Base-by-base conservation (phyloP, 2,797 vertebrate species). In the Okamejei kenojei region DNA sequence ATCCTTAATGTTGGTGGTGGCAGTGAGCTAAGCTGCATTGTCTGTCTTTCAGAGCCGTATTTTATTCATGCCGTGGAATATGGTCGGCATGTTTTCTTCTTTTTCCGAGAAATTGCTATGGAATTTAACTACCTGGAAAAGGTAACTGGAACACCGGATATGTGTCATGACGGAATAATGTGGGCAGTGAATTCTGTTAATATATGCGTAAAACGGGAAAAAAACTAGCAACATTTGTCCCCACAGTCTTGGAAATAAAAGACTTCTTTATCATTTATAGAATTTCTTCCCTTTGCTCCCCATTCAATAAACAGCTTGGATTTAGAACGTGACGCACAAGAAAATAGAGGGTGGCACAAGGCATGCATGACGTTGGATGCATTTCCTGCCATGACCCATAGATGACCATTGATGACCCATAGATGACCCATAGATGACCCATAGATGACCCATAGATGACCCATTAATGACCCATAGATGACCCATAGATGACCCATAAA, bases 71-170 rank as follows among this genome's bases (percentile, higher is more conserved):
- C 98, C 0, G 98, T 99, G 95, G 98, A 99, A 93, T 99, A 98
- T 98, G 98, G 96, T 91, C 96, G 97, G 93, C 98, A 99, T 92
- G 97, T 99, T 94, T 99, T 99, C 95, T 99, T 99, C 97, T 99
- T 99, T 97, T 99, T 99, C 96, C 96, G 98, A 93, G 98, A 99
- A 95, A 98, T 99, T 1, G 98, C 98, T 68, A 98, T 99, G 97
- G 98, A 99, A 96, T 99, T 98, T 95, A 99, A 98, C 96, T 99
- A 98, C 95, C 95, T 99, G 95, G 98, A 99, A 95, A 99, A 99
- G 98, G 98, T 99, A 95, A 93, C 94, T 78, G 35, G 93, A 79
- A 26, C 5, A 80, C n/a, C 80, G 63, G 54, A 23, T 19, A 19
- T n/a, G 73, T 45, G 45, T 29, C 45, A 23, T 17, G 95, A 94